These are phyloP conservation scores for Sussaba pulchella DNA, from an alignment of 2,888 invertebrate genomes.

Conservation along the genomic window DNA sequence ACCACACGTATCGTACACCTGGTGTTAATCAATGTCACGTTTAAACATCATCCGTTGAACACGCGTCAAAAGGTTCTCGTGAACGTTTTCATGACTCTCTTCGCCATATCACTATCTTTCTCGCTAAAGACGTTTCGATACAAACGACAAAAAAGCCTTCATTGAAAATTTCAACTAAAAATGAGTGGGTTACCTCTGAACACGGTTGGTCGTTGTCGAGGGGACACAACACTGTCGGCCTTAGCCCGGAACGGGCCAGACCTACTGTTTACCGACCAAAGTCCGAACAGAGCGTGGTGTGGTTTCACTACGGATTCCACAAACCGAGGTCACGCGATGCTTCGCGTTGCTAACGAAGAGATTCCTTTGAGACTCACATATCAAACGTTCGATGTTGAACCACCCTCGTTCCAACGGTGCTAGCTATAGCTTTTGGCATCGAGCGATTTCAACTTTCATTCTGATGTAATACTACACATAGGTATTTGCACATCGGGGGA, in stretches of 20 bases:
- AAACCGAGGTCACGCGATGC: conserved; percentile 64
- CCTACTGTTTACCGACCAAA: conserved; percentile 17
- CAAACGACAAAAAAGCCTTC: background rate
- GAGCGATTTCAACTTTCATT: conserved; percentile 59
- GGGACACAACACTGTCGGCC: conserved; percentile 20
- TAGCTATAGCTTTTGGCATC: conserved; percentile 23
- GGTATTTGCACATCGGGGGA: background rate
- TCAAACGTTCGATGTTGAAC: conserved; percentile 65
- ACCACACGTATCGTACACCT: too few relatives aligned
- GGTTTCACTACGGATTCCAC: conserved; percentile 66
- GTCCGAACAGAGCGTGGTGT: conserved; percentile 26
- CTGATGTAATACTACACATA: conserved; percentile 28
- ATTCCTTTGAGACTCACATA: conserved; percentile 70
- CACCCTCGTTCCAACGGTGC: conserved; percentile 54
- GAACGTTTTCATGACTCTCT: too few relatives aligned
- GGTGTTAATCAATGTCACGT: too few relatives aligned
- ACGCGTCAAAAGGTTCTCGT: too few relatives aligned
- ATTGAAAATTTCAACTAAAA: background rate
- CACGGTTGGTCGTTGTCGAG: background rate
- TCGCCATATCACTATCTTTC: too few relatives aligned
- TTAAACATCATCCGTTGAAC: too few relatives aligned
- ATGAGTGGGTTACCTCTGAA: background rate
- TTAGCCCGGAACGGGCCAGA: background rate
- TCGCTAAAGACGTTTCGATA: too few relatives aligned
- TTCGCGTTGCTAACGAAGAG: conserved; percentile 63